phyloP scores from a whole-genome alignment of 2,888 invertebrate genomes.

The Tyria jacobaeae region DNA sequence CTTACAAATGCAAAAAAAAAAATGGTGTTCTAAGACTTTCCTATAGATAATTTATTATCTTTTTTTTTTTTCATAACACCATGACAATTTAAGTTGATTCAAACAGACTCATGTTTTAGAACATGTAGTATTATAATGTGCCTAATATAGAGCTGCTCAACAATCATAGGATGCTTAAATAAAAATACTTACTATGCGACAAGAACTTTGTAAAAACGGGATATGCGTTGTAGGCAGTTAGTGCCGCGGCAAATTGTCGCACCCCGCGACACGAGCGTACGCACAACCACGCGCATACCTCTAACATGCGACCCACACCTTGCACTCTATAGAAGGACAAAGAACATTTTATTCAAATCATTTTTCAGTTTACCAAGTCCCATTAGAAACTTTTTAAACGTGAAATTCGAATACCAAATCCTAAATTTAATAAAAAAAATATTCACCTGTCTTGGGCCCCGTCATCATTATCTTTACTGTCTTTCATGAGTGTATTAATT shows the following conservation, averaged over 20 bases:
- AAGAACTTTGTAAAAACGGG: constrained; percentile 68
- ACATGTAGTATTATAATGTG: no score
- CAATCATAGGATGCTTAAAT: neutral
- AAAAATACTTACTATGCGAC: constrained; percentile 56
- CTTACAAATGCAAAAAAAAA: no score
- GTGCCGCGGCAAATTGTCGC: constrained; percentile 73
- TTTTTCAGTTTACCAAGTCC: neutral
- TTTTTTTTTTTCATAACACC: no score
- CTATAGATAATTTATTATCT: no score
- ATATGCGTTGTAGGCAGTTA: constrained; percentile 62
- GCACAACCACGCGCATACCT: constrained; percentile 79
- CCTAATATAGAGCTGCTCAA: no score
- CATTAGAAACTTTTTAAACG: neutral
- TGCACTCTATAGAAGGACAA: constrained; percentile 54
- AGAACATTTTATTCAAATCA: neutral
- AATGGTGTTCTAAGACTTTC: no score
- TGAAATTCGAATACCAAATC: neutral
- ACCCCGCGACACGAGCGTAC: constrained; percentile 78
- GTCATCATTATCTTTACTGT: constrained; percentile 65
- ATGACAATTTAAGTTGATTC: no score
- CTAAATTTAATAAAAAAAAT: neutral
- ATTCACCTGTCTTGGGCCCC: constrained; percentile 72
- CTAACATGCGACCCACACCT: constrained; percentile 76
- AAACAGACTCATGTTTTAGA: no score
- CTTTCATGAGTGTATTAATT: constrained; percentile 88